phyloP scores from a whole-genome alignment of 1,140 invertebrate species.

The Trichogramma pretiosum region DNA sequence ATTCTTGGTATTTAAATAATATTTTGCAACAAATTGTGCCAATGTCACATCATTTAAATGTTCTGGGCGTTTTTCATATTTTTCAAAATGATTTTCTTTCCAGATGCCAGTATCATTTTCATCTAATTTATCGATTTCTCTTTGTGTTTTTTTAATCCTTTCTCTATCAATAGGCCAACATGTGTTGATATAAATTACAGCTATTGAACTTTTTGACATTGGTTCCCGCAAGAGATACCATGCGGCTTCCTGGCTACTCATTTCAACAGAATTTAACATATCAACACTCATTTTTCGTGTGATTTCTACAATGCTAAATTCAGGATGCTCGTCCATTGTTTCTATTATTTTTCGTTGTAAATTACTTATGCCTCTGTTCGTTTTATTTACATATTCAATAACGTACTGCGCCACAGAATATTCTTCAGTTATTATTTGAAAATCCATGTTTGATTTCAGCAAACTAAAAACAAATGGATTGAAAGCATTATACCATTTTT shows the following conservation, averaged over 20 bases:
- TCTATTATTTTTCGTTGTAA: conserved; percentile 30
- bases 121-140: conserved; percentile 20
- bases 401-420: conserved; percentile 29
- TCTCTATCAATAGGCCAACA: conserved; percentile 23
- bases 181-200: conserved; percentile 9
- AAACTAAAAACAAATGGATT: conserved; percentile 12
- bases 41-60: conserved; percentile 25
- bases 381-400: conserved; percentile 38
- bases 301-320: background rate
- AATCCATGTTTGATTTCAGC: conserved; percentile 17
- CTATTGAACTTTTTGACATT: conserved; percentile 7
- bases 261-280: conserved; percentile 10
- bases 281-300: conserved; percentile 9
- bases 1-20: conserved; percentile 23
- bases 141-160: conserved; percentile 22
- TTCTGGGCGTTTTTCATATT: conserved; percentile 31
- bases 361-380: conserved; percentile 33
- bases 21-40: too few relatives aligned
- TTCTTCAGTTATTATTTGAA: conserved; percentile 18
- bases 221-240: conserved; percentile 13
- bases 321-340: conserved; percentile 29
- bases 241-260: conserved; percentile 11
- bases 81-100: conserved; percentile 28
- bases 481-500: conserved; percentile 16
- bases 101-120: conserved; percentile 24